A percentile compares a stretch with the other conserved stretches of the same genome.
phyloP scores from a whole-genome alignment of 2,888 invertebrate genomes.

The Sympetrum striolatum region DNA sequence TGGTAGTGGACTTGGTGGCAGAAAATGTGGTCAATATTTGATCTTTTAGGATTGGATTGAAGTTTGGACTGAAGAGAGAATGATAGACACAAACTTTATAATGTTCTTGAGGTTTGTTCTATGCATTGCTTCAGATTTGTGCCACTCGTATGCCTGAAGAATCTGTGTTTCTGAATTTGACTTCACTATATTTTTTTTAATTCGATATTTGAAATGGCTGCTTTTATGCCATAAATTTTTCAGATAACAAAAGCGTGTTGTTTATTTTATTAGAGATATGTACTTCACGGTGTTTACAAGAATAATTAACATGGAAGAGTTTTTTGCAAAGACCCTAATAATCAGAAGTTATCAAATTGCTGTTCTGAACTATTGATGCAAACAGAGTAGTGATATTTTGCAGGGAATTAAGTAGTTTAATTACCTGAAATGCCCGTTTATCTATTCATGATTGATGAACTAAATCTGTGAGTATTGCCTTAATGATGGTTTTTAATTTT shows the following conservation, averaged over 20 bases:
- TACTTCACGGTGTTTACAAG: constrained; percentile 38
- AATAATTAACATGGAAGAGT: constrained; percentile 24
- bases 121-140: constrained; percentile 41
- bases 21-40: constrained; percentile 21
- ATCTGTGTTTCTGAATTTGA: constrained; percentile 37
- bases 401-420: constrained; percentile 5
- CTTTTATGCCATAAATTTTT: constrained; percentile 41
- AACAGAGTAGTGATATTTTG: constrained; percentile 39
- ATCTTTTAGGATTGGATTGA: neutral
- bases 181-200: constrained; percentile 42
- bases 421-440: constrained; percentile 13
- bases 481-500: neutral
- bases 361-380: constrained; percentile 37
- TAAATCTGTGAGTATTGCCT: neutral
- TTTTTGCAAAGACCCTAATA: constrained; percentile 32
- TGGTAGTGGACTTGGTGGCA: constrained; percentile 20
- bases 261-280: constrained; percentile 39
- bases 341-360: constrained; percentile 18
- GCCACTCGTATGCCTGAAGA: constrained; percentile 41
- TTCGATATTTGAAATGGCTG: constrained; percentile 38
- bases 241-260: constrained; percentile 35
- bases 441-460: constrained; percentile 1
- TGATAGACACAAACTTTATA: neutral
- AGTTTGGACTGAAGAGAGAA: constrained; percentile 1
- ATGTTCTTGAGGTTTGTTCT: constrained; percentile 22